Percentiles rank a stretch among this genome's conserved stretches.
phyloP scores from a whole-genome alignment of 2,113 vertebrate genomes.

The Eublepharis macularius region DNA sequence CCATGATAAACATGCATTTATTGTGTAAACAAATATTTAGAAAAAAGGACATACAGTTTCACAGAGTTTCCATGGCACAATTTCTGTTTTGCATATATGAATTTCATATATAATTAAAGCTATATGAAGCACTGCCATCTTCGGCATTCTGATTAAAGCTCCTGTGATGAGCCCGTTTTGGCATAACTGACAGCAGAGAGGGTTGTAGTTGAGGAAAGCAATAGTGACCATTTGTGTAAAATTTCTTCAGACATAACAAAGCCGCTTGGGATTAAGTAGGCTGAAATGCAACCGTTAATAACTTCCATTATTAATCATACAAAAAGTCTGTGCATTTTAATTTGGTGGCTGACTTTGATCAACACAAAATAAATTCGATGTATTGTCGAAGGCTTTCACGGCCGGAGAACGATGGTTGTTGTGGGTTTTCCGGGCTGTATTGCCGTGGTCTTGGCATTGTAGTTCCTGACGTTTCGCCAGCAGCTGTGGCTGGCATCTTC shows the following conservation, averaged over 20 bases:
- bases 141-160: neutral
- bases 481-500: too few relatives aligned
- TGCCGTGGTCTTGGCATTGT: too few relatives aligned
- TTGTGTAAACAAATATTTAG: accelerated
- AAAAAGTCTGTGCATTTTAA: neutral
- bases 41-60: neutral
- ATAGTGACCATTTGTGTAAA: neutral
- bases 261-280: neutral
- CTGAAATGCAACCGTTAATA: neutral
- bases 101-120: neutral
- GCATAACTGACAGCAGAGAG: neutral
- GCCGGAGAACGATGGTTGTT: too few relatives aligned
- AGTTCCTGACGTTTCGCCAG: too few relatives aligned
- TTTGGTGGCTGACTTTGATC: neutral
- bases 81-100: neutral
- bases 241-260: neutral
- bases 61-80: neutral
- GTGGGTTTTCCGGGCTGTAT: too few relatives aligned
- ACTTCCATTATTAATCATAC: neutral
- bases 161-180: neutral
- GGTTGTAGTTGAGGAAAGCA: neutral
- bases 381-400: too few relatives aligned
- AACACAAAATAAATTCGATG: too few relatives aligned
- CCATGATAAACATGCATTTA: accelerated
- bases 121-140: accelerated